These are phyloP conservation scores for Lanius ludovicianus DNA, from an alignment of 2,113 vertebrate species.

Conservation along the genomic window DNA sequence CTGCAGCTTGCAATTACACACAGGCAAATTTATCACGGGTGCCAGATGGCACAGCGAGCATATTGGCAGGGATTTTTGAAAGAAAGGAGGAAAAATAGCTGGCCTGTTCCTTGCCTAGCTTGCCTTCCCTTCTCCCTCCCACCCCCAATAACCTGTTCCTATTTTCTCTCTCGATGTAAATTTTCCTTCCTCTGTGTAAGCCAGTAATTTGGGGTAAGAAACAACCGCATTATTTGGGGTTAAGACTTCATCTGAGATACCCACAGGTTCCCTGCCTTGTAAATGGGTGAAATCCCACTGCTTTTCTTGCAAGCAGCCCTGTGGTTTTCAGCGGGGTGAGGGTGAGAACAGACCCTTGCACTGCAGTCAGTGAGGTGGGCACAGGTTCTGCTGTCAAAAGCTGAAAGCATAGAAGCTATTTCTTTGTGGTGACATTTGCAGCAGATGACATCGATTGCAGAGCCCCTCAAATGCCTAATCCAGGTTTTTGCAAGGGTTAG, in stretches of 20 bases:
- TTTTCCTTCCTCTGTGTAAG: background rate
- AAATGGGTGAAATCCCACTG: background rate
- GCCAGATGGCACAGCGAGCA: slow-evolving; percentile 56
- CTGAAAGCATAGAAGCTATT: background rate
- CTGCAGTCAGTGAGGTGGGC: background rate
- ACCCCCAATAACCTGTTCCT: slow-evolving; percentile 21
- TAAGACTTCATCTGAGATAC: background rate
- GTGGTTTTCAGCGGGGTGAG: background rate
- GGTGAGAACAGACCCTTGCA: background rate
- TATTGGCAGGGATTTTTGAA: slow-evolving; percentile 50
- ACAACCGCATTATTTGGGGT: background rate
- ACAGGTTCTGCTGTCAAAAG: background rate
- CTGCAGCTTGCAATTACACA: slow-evolving; percentile 61
- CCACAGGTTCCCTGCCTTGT: background rate
- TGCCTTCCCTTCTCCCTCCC: slow-evolving; percentile 27
- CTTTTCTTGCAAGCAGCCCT: background rate
- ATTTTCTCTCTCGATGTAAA: background rate
- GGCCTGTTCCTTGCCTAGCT: background rate
- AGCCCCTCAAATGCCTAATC: background rate
- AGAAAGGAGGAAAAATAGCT: slow-evolving; percentile 60
- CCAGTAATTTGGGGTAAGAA: background rate
- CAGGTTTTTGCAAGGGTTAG: background rate
- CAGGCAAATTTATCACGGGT: slow-evolving; percentile 53
- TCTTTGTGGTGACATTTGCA: background rate
- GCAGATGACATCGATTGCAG: background rate